A percentile compares a stretch with the other conserved stretches of the same genome.
These are phyloP conservation scores for Phortica magna DNA, from an alignment of 2,888 invertebrate genomes.

Conservation along the genomic window DNA sequence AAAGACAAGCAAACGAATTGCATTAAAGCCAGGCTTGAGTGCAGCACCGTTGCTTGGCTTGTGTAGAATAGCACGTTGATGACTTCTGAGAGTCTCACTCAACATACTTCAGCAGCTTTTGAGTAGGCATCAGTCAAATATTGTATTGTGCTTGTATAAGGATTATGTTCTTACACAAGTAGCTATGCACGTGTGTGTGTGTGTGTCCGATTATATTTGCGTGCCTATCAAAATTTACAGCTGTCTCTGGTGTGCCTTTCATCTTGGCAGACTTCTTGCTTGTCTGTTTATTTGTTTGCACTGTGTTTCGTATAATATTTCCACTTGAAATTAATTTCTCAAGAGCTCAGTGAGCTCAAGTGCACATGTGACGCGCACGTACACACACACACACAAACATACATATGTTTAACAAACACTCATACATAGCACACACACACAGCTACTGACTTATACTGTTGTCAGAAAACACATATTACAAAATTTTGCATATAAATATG, in stretches of 20 bases:
- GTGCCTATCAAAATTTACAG: slow-evolving; percentile 23
- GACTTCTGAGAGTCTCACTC: background rate
- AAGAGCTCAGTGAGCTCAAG: slow-evolving; percentile 62
- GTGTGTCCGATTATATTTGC: too few species aligned
- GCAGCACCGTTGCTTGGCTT: background rate
- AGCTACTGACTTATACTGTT: background rate
- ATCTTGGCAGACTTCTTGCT: background rate
- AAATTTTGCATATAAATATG: slow-evolving; percentile 30
- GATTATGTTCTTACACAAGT: background rate
- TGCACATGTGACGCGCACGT: slow-evolving; percentile 64
- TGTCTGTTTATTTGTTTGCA: slow-evolving; percentile 59
- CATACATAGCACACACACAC: background rate
- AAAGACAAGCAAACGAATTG: background rate
- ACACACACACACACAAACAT: background rate
- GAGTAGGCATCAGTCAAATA: slow-evolving; percentile 17
- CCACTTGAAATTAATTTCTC: slow-evolving; percentile 72
- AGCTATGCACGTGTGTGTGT: background rate
- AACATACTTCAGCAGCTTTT: background rate
- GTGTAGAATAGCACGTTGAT: background rate
- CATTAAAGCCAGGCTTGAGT: background rate
- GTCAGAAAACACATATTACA: slow-evolving; percentile 16
- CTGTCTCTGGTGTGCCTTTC: background rate
- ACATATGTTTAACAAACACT: too few species aligned
- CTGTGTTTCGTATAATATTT: slow-evolving; percentile 61
- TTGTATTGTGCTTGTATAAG: slow-evolving; percentile 11